A percentile compares a stretch with the other conserved stretches of the same genome.
Conservation (phyloP, 2,888 invertebrate genomes). For the Hymenopus coronatus region DNA sequence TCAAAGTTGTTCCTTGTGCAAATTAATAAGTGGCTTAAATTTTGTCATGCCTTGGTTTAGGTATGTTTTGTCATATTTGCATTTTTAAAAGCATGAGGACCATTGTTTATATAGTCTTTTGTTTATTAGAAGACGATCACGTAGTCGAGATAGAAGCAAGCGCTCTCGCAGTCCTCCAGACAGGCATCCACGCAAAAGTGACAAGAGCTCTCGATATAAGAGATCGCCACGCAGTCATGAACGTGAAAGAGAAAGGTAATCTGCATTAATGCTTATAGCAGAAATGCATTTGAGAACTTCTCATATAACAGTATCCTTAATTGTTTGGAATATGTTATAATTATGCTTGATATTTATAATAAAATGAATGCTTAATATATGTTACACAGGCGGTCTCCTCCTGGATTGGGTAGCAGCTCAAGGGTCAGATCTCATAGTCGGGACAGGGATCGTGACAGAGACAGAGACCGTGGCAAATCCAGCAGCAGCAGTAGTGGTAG, state of each 20-base stretch:
- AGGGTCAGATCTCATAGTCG: conserved; percentile 20
- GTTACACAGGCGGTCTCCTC: neutral
- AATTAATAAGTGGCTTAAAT: no score
- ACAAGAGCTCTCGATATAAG: neutral
- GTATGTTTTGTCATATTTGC: no score
- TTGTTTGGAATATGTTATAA: no score
- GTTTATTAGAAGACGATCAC: neutral
- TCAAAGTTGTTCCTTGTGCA: no score
- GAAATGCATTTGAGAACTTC: neutral
- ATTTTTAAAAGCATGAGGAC: no score
- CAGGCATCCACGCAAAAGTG: conserved; percentile 38
- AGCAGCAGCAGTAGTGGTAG: conserved; percentile 16
- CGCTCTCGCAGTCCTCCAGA: conserved; percentile 37
- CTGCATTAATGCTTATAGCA: neutral
- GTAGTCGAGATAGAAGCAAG: neutral
- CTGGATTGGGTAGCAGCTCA: neutral
- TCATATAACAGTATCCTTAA: neutral
- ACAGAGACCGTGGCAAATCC: conserved; percentile 27
- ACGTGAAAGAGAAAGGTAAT: neutral
- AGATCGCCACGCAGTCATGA: conserved; percentile 2
- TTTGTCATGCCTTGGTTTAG: no score
- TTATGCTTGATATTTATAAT: no score
- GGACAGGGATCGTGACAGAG: conserved; percentile 35
- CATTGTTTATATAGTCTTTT: neutral
- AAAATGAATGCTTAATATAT: neutral